Conservation (phyloP, 1,140 invertebrate genomes). For the Globodera rostochiensis region DNA sequence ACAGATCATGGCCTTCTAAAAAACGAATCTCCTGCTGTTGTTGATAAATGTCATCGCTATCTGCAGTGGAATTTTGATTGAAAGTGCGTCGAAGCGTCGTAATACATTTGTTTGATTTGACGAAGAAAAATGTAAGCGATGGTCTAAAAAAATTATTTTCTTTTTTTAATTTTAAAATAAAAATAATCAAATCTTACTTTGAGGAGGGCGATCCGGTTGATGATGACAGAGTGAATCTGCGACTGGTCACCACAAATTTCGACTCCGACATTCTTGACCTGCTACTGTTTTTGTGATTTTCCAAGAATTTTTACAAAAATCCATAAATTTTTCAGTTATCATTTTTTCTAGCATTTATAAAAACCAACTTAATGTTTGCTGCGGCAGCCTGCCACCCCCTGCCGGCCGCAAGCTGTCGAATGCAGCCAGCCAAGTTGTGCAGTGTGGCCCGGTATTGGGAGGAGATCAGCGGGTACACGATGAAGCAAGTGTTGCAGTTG, state of each 20-base stretch:
- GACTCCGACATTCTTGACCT: slow-evolving; percentile 22
- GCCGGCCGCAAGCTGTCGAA: slow-evolving; percentile 10
- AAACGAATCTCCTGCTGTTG: slow-evolving; percentile 27
- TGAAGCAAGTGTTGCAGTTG: slow-evolving; percentile 56
- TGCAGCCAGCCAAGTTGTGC: slow-evolving; percentile 14
- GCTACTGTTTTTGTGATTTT: neutral
- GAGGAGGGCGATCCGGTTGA: slow-evolving; percentile 12
- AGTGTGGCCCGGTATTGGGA: slow-evolving; percentile 37
- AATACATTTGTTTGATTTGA: slow-evolving; percentile 13
- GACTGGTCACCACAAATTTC: slow-evolving; percentile 15
- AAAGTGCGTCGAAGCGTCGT: slow-evolving; percentile 20
- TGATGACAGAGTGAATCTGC: slow-evolving; percentile 7
- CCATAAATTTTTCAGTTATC: no score
- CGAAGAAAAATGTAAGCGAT: slow-evolving; percentile 4
- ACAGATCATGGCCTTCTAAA: slow-evolving; percentile 40
- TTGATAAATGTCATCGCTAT: neutral
- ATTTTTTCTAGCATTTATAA: no score
- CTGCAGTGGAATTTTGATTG: neutral
- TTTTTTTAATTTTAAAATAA: no score
- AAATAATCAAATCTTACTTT: neutral
- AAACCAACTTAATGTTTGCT: slow-evolving; percentile 11
- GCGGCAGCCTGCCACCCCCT: slow-evolving; percentile 21
- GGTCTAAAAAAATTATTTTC: neutral
- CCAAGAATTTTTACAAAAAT: no score
- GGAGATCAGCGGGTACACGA: slow-evolving; percentile 49